Conservation (phyloP, 2,888 invertebrate genomes). For the Drosophila lacicola region DNA sequence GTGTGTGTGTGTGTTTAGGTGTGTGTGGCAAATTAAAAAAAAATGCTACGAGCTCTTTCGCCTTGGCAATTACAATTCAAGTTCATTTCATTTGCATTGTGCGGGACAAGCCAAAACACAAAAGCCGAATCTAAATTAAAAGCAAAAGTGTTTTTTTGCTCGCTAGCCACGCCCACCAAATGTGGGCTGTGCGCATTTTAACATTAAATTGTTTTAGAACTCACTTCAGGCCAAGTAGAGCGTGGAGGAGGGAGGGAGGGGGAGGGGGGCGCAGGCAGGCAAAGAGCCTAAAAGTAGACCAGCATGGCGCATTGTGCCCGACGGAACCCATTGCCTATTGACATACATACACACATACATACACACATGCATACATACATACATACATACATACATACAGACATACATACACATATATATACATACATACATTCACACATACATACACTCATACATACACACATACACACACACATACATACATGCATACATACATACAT, state of each 20-base stretch:
- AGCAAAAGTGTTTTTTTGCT: constrained; percentile 45
- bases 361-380: no score
- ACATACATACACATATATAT: no score
- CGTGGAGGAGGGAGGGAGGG: neutral
- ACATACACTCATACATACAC: no score
- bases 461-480: constrained; percentile 15
- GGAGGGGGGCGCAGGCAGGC: neutral
- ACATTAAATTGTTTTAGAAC: constrained; percentile 79
- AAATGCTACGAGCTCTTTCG: constrained; percentile 19
- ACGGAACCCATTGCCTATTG: constrained; percentile 65
- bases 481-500: constrained; percentile 52
- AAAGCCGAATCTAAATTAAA: constrained; percentile 46
- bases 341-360: constrained; percentile 43
- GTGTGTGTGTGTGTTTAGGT: neutral
- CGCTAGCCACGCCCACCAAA: constrained; percentile 1
- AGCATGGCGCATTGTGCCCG: constrained; percentile 41
- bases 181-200: constrained; percentile 42
- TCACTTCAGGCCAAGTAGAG: neutral
- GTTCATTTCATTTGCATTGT: constrained; percentile 68
- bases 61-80: constrained; percentile 77
- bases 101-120: constrained; percentile 30
- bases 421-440: no score
- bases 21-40: constrained; percentile 16
- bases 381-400: no score
- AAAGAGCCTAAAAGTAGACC: constrained; percentile 67